Evolutionary conservation across 2,113 vertebrate genomes (phyloP).

Genomic region (Scopus umbretta): DNA sequence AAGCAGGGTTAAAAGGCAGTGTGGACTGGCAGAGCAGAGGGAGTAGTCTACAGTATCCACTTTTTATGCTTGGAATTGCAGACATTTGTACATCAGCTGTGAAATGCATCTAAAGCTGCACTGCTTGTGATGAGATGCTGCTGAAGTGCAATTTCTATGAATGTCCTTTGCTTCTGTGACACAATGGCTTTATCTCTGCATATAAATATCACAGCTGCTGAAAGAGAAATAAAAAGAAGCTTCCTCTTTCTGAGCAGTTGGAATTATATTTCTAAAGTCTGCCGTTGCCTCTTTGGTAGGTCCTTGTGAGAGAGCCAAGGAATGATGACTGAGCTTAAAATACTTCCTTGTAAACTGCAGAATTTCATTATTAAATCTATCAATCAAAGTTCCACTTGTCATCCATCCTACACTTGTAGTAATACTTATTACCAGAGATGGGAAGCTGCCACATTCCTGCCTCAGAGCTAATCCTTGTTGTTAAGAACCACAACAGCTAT

Average conservation of each 20-base stretch:
- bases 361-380: constrained; percentile 12
- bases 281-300: neutral
- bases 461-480: neutral
- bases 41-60: neutral
- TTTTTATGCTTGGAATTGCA: neutral
- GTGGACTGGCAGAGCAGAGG: neutral
- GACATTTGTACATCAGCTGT: neutral
- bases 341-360: neutral
- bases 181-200: neutral
- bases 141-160: neutral
- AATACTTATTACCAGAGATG: neutral
- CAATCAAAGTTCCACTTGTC: constrained; percentile 4
- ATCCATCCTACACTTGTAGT: neutral
- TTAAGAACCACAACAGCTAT: neutral
- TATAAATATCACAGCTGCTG: constrained; percentile 17
- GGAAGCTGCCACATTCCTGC: neutral
- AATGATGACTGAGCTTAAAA: constrained; percentile 25
- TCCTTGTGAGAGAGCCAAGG: neutral
- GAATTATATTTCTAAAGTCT: neutral
- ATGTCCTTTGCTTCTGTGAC: neutral
- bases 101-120: neutral
- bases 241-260: neutral
- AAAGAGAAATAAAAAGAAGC: neutral
- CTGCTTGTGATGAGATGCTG: constrained; percentile 3
- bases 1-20: neutral